Evolutionary conservation across 2,888 invertebrate species (phyloP), one percentile per base, ranked within the genome.

Genomic region (Cerastis rubricosa): DNA sequence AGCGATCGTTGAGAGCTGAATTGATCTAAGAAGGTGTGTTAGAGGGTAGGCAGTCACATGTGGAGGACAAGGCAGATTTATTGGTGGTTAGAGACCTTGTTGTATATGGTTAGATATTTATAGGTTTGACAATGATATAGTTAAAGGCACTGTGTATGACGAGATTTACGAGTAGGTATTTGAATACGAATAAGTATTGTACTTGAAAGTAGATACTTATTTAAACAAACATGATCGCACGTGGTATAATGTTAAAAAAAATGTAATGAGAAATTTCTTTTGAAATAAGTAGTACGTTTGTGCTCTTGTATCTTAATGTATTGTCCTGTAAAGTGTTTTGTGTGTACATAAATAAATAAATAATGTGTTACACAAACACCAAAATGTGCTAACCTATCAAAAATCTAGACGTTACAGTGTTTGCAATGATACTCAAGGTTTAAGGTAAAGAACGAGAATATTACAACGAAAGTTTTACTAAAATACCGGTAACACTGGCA

Each of bases 21-120:
- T 88, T 90, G 91, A 91, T 91, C 86, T 89, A 88, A 87, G 89
- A 88, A 87, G 82, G 86, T 78, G 69, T 79, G 85, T 78, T 67
- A 72, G 65, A 75, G 85, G 86, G 80, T 49, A 35, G 35, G 68
- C 9, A 35, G 47, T 17, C 71, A 25, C 51, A 45, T 74, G 64
- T 74, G 80, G 49, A 43, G 40, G 64, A 68, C 82, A 54, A 25
- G 66, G 71, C 7, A 65, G 74, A 78, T 74, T 64, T 71, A 85
- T 84, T 74, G 70, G 74, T 47, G 80, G 77, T 81, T 79, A 74
- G 63, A 40, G 5, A 59, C 22, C 35, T 67, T 61, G 63, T 57
- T 35, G 25, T 9, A n/a, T 40, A 59, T 74, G 71, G 80, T 85
- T 78, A 75, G 51, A 78, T 47, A 75, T 78, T 69, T 57, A 71